phyloP scores from a whole-genome alignment of 2,797 vertebrate genomes.

The Halcyon chelicuti region DNA sequence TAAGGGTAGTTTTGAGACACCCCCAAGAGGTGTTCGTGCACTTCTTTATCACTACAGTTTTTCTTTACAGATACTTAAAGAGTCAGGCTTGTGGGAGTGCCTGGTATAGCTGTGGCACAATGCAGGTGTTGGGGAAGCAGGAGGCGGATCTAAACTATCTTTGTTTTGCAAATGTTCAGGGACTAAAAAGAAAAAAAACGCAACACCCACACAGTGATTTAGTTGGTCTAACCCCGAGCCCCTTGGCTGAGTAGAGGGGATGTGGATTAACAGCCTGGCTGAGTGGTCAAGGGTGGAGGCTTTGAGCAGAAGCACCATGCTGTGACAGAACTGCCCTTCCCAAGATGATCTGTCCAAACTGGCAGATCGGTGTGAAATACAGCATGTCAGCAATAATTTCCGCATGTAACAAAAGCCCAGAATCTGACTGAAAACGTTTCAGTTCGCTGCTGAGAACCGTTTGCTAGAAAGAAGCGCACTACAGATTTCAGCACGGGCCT shows the following conservation, averaged over 20 bases:
- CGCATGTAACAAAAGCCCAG: background rate
- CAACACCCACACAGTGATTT: background rate
- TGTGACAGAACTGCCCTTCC: background rate
- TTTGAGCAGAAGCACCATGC: background rate
- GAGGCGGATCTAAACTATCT: background rate
- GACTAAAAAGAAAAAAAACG: background rate
- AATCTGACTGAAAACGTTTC: background rate
- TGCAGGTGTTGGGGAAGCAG: background rate
- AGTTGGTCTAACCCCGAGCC: background rate
- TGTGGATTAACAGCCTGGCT: background rate
- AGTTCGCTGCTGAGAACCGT: background rate
- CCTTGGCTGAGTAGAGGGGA: background rate
- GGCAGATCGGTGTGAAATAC: rapidly evolving
- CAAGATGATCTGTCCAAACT: background rate
- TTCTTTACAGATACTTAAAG: background rate
- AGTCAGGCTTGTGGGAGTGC: background rate
- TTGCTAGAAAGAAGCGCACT: background rate
- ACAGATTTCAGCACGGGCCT: rapidly evolving
- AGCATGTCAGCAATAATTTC: background rate
- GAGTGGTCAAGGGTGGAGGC: background rate
- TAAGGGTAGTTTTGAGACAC: background rate
- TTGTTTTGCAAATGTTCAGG: background rate
- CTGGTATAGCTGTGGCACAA: background rate
- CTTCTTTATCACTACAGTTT: background rate
- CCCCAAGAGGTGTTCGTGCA: background rate